Conservation (phyloP, 2,888 invertebrate species). For the Bedellia somnulentella region DNA sequence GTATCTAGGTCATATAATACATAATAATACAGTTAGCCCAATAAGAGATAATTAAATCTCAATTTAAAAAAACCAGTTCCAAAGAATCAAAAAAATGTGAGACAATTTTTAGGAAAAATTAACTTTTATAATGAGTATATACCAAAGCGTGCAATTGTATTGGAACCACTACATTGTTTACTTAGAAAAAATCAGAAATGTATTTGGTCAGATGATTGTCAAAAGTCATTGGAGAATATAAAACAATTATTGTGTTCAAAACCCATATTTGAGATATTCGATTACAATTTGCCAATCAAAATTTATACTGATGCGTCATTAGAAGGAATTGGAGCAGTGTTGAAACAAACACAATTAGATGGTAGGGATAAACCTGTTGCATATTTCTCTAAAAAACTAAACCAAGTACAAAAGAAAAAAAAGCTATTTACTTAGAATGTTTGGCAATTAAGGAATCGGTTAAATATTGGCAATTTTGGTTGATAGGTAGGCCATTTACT, state of each 20-base stretch:
- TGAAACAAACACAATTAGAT: slow-evolving; percentile 9
- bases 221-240: slow-evolving; percentile 10
- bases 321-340: slow-evolving; percentile 13
- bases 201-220: slow-evolving; percentile 5
- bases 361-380: slow-evolving; percentile 11
- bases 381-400: slow-evolving; percentile 10
- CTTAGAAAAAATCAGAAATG: slow-evolving; percentile 3
- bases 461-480: slow-evolving; percentile 13
- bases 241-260: slow-evolving; percentile 11
- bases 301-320: slow-evolving; percentile 14
- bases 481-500: slow-evolving; percentile 12
- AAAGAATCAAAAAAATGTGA: slow-evolving; percentile 1
- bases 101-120: no score
- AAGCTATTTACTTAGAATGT: slow-evolving; percentile 10
- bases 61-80: slow-evolving; percentile 2
- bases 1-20: no score
- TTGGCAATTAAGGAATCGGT: slow-evolving; percentile 13
- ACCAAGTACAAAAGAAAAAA: slow-evolving; percentile 9
- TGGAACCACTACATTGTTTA: slow-evolving; percentile 3
- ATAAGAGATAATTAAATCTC: no score
- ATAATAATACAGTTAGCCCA: slow-evolving; percentile 1
- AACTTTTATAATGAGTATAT: slow-evolving; percentile 3
- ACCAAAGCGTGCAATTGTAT: slow-evolving; percentile 3
- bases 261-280: slow-evolving; percentile 12
- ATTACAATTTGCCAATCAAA: slow-evolving; percentile 12